Evolutionary conservation across 2,888 invertebrate species (phyloP).

Genomic region (Epicampocera succincta): DNA sequence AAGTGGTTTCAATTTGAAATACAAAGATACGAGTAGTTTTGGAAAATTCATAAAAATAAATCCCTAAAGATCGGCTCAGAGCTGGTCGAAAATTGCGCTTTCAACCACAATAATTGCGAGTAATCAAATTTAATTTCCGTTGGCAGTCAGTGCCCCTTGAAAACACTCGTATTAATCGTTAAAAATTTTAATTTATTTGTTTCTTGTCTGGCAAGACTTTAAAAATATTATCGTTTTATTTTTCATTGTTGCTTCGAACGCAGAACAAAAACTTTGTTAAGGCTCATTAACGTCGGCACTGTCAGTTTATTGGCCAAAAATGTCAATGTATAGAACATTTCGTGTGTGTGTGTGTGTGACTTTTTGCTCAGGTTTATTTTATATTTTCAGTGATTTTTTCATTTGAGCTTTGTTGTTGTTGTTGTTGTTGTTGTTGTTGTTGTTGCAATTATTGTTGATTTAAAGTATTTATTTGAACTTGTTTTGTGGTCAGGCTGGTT

Average conservation of each 20-base stretch:
- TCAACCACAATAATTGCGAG: constrained; percentile 26
- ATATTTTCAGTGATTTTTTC: constrained; percentile 4
- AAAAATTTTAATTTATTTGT: constrained; percentile 27
- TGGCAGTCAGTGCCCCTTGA: constrained; percentile 21
- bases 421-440: constrained; percentile 38
- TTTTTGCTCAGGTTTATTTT: constrained; percentile 26
- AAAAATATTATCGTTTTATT: constrained; percentile 10
- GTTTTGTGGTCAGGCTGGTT: constrained; percentile 68
- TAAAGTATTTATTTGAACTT: constrained; percentile 64
- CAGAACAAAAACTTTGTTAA: constrained; percentile 37
- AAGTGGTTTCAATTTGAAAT: too few relatives aligned
- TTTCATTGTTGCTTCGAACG: not conserved
- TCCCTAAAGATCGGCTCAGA: too few relatives aligned
- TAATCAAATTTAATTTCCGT: constrained; percentile 35
- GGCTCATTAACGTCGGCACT: constrained; percentile 65
- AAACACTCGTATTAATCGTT: constrained; percentile 4
- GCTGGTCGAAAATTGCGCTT: not conserved
- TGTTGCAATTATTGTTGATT: constrained; percentile 60
- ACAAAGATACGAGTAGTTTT: too few relatives aligned
- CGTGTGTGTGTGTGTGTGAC: constrained; percentile 16
- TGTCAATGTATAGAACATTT: constrained; percentile 36
- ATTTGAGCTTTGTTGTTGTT: not conserved
- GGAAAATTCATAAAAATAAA: too few relatives aligned
- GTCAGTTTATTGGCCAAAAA: constrained; percentile 55
- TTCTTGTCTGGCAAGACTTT: constrained; percentile 15